Evolutionary conservation across 2,888 invertebrate genomes (phyloP).

Genomic region (Drosophila melanosoma): DNA sequence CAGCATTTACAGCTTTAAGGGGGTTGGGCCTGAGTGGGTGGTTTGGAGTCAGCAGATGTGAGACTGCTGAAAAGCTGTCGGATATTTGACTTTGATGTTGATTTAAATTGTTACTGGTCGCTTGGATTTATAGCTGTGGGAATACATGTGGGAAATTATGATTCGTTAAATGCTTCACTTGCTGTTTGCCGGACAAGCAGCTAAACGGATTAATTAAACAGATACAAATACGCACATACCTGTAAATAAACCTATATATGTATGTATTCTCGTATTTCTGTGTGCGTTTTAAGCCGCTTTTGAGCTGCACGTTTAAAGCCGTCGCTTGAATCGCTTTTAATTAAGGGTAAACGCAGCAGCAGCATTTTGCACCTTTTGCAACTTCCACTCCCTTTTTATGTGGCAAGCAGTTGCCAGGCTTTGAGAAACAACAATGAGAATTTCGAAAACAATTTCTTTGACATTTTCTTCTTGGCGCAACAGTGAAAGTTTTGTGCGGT

Average conservation of each 20-base stretch:
- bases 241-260: background rate
- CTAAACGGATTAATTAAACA: slow-evolving; percentile 77
- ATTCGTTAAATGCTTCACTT: slow-evolving; percentile 75
- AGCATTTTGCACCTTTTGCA: slow-evolving; percentile 19
- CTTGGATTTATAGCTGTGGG: slow-evolving; percentile 39
- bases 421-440: slow-evolving; percentile 14
- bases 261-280: slow-evolving; percentile 4
- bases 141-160: slow-evolving; percentile 81
- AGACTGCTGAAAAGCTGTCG: slow-evolving; percentile 10
- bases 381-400: slow-evolving; percentile 6
- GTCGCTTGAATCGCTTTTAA: slow-evolving; percentile 56
- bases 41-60: background rate
- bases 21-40: background rate
- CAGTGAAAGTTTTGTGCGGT: slow-evolving; percentile 54
- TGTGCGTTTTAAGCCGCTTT: slow-evolving; percentile 42
- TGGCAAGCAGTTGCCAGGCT: slow-evolving; percentile 65
- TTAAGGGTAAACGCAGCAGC: slow-evolving; percentile 49
- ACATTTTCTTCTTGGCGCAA: slow-evolving; percentile 51
- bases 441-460: slow-evolving; percentile 47
- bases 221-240: background rate
- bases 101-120: slow-evolving; percentile 53
- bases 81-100: slow-evolving; percentile 73
- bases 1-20: background rate
- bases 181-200: slow-evolving; percentile 48
- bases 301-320: slow-evolving; percentile 44